Base-by-base conservation (phyloP, 1,140 invertebrate genomes). In the Rhagoletis zephyria region DNA sequence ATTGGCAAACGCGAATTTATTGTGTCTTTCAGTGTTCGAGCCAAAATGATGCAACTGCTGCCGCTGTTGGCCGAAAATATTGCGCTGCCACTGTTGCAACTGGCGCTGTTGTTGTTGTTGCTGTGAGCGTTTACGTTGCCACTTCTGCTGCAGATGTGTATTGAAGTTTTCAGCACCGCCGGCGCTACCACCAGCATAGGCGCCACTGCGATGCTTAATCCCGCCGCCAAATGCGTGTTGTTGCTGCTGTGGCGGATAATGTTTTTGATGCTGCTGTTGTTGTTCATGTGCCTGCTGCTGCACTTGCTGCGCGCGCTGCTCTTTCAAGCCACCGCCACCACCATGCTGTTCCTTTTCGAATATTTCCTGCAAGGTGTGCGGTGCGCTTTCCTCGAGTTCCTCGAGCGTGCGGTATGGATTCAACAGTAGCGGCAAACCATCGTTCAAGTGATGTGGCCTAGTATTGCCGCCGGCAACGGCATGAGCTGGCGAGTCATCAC, bases 81-180 rank as follows among this genome's bases (percentile, higher is more conserved):
- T 91, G 56, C 90, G 87, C 1, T 81, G 74, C 51, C 48, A 63
- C 10, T 85, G 85, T 7, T 85, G 86, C 45, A 67, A 63, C 67
- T 87, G 86, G 16, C 48, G 86, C n/a, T 87, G 86, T 51, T 70
- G 86, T 30, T 87, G 86, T 74, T 70, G 86, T 60, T 70, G 74
- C 48, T 90, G 91, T 2, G 89, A 88, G 1, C 91, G 88, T 61
- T 92, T 92, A 40, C 90, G 87, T 30, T 90, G 89, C 91, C 91
- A 92, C 85, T 92, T 91, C 63, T 91, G 91, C 51, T 92, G 91
- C 74, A 89, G 86, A 81, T 91, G 89, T 87, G 90, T 90, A 61
- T 91, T 91, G 87, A 90, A 91, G 86, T 14, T 30, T 30, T 30
- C 86, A 87, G 0, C 60, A 6, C 10, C 19, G 12, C 51, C 4